A percentile compares a stretch with the other conserved stretches of the same genome.
These are phyloP conservation scores for Thrips palmi DNA, from an alignment of 1,140 invertebrate species.

Conservation along the genomic window DNA sequence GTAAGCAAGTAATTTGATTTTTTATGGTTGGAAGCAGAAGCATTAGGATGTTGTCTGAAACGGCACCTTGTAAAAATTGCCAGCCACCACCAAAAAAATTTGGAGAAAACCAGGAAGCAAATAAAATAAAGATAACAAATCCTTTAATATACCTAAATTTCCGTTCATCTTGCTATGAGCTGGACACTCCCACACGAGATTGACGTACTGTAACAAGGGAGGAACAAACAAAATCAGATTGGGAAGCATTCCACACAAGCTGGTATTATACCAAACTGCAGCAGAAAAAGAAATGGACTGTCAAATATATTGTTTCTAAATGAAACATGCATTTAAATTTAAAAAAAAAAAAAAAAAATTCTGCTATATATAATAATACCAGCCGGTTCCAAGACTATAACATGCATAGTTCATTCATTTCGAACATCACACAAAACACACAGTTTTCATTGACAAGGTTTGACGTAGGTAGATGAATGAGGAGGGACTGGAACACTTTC, in stretches of 20 bases:
- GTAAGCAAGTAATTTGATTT: slow-evolving; percentile 9
- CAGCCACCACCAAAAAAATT: slow-evolving; percentile 5
- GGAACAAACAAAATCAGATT: slow-evolving; percentile 9
- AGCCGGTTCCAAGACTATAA: no score
- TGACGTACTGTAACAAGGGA: slow-evolving; percentile 15
- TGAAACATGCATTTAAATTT: neutral
- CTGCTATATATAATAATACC: slow-evolving; percentile 5
- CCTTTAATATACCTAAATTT: no score
- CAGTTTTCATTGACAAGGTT: no score
- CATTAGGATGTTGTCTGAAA: slow-evolving; percentile 9
- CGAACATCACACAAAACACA: no score
- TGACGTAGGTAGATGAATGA: no score
- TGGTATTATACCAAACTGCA: neutral
- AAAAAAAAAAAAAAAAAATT: neutral
- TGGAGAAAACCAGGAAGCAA: no score
- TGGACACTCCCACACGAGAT: slow-evolving; percentile 14
- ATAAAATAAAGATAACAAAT: no score
- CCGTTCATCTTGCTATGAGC: slow-evolving; percentile 11
- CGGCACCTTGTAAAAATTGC: neutral
- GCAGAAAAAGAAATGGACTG: neutral
- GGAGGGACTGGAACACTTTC: no score
- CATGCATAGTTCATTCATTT: no score
- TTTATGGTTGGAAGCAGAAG: slow-evolving; percentile 9
- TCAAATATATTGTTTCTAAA: slow-evolving; percentile 5
- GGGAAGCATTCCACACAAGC: slow-evolving; percentile 5